These are phyloP conservation scores for Dendroctonus ponderosae DNA, from an alignment of 1,140 invertebrate genomes.

Conservation along the genomic window DNA sequence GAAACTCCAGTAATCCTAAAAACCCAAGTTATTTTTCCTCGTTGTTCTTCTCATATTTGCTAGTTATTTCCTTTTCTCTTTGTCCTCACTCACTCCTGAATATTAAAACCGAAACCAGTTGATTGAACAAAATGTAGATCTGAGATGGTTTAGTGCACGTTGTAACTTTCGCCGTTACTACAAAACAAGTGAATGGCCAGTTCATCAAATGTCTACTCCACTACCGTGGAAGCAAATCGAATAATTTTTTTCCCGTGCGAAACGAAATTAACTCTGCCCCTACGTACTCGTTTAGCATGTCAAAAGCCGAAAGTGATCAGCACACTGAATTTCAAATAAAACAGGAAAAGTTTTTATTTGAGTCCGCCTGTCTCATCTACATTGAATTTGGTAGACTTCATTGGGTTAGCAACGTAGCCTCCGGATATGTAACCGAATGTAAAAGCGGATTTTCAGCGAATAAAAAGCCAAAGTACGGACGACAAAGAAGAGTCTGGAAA, in stretches of 20 bases:
- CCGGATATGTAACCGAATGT: constrained; percentile 43
- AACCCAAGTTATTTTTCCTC: too few relatives aligned
- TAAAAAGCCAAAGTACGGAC: constrained; percentile 33
- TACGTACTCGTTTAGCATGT: constrained; percentile 29
- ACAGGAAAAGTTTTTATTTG: constrained; percentile 45
- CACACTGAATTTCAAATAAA: constrained; percentile 45
- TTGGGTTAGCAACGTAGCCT: constrained; percentile 45
- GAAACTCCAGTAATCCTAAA: too few relatives aligned
- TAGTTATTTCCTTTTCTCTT: too few relatives aligned
- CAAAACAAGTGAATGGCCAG: too few relatives aligned
- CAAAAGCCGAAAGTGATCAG: constrained; percentile 42
- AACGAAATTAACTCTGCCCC: constrained; percentile 22
- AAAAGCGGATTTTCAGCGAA: constrained; percentile 37
- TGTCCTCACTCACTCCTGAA: too few relatives aligned
- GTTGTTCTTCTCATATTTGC: too few relatives aligned
- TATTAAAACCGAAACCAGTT: too few relatives aligned
- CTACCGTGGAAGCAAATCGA: neutral
- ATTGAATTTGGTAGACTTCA: constrained; percentile 47
- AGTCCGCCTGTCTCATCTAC: constrained; percentile 46
- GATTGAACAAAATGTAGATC: too few relatives aligned
- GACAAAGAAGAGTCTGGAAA: constrained; percentile 20
- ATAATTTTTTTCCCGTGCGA: neutral
- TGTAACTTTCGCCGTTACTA: too few relatives aligned
- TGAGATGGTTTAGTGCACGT: too few relatives aligned
- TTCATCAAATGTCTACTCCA: too few relatives aligned